Base-by-base conservation (phyloP, 1,140 invertebrate species). In the Hylaeus volcanicus region DNA sequence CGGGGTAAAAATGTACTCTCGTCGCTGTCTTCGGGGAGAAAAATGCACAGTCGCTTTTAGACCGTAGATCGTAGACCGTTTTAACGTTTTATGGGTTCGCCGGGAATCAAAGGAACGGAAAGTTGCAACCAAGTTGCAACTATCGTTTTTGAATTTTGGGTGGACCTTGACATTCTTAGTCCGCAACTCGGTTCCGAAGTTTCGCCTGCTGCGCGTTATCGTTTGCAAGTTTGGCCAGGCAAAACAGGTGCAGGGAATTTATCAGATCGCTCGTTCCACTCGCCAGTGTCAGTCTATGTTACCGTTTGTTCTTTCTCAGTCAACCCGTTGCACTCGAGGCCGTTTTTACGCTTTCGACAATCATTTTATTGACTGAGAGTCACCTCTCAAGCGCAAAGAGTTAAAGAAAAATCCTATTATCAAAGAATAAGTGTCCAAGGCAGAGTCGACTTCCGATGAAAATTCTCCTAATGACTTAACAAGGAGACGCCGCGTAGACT, bases 391-490 rank as follows among this genome's bases (percentile, higher is more conserved):
- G 26, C 26, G 26, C 26, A 26, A 26, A 26, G 26, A 26, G 26
- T 26, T 26, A 26, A 26, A 26, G 26, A 26, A 26, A 26, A n/a
- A n/a, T n/a, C n/a, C n/a, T n/a, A n/a, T n/a, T n/a, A n/a, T n/a
- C n/a, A n/a, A n/a, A n/a, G n/a, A n/a, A n/a, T n/a, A 41, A 51
- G 11, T 53, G 61, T 53, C 71, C 79, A 79, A 55, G 41, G 60
- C 4, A 58, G 56, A 43, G 56, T 6, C 51, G 64, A 6, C 58
- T 75, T 81, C 68, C 64, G 65, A 79, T 65, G 82, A 76, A 88
- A 89, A 90, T 87, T 87, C 88, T 80, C 86, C 84, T 88, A 85
- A 88, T 86, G 87, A 86, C 88, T 83, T 77, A 89, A 88, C 82
- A 86, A 75, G 78, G 81, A 89, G 80, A 89, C 85, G 83, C 70